These are phyloP conservation scores for Psittacula derbiana DNA, from an alignment of 2,797 vertebrate genomes.

Conservation along the genomic window DNA sequence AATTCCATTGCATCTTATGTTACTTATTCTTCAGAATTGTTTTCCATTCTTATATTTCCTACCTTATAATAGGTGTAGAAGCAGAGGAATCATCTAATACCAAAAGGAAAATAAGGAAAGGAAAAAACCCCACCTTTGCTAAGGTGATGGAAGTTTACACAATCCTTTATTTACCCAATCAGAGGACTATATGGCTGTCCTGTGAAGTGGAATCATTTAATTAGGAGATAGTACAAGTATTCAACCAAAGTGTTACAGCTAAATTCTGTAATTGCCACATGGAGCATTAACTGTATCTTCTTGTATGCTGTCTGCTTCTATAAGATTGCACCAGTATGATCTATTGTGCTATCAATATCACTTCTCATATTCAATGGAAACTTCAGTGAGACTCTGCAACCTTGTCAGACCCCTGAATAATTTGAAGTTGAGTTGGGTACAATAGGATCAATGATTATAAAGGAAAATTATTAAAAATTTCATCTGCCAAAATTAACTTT, in stretches of 20 bases:
- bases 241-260: constrained; percentile 35
- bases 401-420: background rate
- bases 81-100: background rate
- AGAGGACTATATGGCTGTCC: constrained; percentile 2
- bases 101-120: background rate
- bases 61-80: background rate
- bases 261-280: constrained; percentile 61
- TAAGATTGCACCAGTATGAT: constrained; percentile 24
- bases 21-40: background rate
- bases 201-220: constrained; percentile 62
- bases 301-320: constrained; percentile 42
- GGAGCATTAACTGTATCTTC: constrained; percentile 49
- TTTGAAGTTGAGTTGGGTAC: background rate
- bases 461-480: background rate
- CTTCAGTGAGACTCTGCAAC: background rate
- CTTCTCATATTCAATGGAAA: background rate
- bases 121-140: background rate
- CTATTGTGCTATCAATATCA: constrained; percentile 21
- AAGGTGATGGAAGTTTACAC: background rate
- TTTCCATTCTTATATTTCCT: background rate
- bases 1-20: background rate
- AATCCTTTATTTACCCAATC: constrained; percentile 37
- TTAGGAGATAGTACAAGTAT: constrained; percentile 53
- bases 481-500: background rate
- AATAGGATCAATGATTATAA: background rate